Evolutionary conservation across 1,140 invertebrate species (phyloP), one percentile per base, ranked within the genome.

Genomic region (Ephestia elutella): DNA sequence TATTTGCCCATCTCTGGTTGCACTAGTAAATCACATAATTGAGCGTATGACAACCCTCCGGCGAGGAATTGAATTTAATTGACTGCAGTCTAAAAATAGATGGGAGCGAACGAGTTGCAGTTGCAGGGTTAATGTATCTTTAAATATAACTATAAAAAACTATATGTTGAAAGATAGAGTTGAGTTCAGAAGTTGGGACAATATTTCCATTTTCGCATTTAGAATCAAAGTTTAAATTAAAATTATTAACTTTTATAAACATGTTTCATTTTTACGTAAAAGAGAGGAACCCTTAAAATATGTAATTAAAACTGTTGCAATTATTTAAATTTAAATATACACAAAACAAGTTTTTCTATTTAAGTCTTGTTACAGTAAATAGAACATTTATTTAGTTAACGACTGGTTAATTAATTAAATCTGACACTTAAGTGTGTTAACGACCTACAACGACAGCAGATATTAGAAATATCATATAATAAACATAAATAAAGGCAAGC

Each of bases 61-160:
- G 21, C 59, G 61, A 60, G 65, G 74, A 82, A 84, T 82, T 80
- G 75, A 74, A 71, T 76, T 74, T 80, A 82, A 82, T 81, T 81
- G 76, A 80, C 64, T 60, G 50, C 60, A 63, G 48, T 63, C 74
- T 82, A 82, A 75, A 82, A 79, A 82, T 82, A 82, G 68, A 66
- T 44, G 8, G 58, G 65, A 57, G 30, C 30, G 51, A 32, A 32
- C 30, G 30, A 32, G 21, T 25, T 3, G 2, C 7, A 25, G 21
- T 25, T 3, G 2, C 7, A 25, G 21, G 2, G 21, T 32, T 32
- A 32, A 32, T 32, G 7, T 32, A 32, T 32, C 30, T 32, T n/a
- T 25, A 25, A 25, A 25, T 25, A 25, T 25, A 25, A 25, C 21
- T 25, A 15, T 51, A 57, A 50, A 56, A 53, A 15, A 51, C 20